Conservation (phyloP, 1,140 invertebrate genomes). For the Notospermus geniculatus region DNA sequence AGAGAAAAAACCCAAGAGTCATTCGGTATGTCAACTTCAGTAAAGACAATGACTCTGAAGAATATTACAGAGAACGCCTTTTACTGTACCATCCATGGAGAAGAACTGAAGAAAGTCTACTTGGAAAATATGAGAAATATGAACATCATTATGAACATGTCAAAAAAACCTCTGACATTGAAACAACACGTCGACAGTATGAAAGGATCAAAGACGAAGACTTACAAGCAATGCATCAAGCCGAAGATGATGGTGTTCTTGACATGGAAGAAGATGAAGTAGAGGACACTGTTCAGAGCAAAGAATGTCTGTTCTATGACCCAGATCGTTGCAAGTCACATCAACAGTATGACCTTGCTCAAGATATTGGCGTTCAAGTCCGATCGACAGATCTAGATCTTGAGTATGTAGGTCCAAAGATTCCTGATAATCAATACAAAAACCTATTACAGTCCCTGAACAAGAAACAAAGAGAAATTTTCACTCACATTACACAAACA, state of each 20-base stretch:
- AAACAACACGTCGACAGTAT: neutral
- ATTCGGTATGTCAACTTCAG: constrained; percentile 22
- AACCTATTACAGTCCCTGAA: neutral
- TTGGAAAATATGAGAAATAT: neutral
- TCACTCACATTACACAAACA: constrained; percentile 11
- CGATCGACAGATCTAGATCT: neutral
- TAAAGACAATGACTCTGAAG: constrained; percentile 15
- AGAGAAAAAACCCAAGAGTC: constrained; percentile 6
- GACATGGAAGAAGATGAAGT: constrained; percentile 11
- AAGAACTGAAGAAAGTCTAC: constrained; percentile 10
- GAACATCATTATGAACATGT: neutral
- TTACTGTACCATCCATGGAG: constrained; percentile 18
- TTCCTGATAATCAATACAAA: neutral
- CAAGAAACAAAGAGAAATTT: constrained; percentile 4
- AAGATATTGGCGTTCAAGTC: constrained; percentile 16
- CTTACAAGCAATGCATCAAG: neutral
- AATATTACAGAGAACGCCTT: constrained; percentile 17
- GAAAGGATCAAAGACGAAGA: neutral
- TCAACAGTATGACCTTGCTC: constrained; percentile 20
- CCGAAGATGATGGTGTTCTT: constrained; percentile 10
- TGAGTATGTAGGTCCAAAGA: neutral
- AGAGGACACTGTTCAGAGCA: constrained; percentile 14
- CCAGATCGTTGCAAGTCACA: constrained; percentile 5
- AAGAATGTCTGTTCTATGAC: constrained; percentile 3
- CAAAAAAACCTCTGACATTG: neutral